These are phyloP conservation scores for Rhabdornis inornatus DNA, from an alignment of 2,113 vertebrate genomes.

Conservation along the genomic window DNA sequence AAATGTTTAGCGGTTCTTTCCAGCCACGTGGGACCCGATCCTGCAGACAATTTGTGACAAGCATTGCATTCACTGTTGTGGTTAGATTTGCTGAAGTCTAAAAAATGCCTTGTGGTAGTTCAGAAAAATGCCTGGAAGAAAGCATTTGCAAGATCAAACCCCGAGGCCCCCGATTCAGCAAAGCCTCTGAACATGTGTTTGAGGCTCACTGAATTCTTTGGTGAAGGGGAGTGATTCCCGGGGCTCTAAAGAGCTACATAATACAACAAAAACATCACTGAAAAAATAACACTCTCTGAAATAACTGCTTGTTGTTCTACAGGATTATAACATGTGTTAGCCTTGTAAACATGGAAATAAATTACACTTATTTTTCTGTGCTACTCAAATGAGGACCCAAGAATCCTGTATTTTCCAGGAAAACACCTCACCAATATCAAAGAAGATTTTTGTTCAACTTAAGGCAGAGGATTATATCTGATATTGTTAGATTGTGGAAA, in stretches of 20 bases:
- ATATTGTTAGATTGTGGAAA: neutral
- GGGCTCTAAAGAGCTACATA: conserved; percentile 33
- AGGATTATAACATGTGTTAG: conserved; percentile 34
- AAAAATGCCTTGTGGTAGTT: conserved; percentile 52
- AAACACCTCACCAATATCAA: neutral
- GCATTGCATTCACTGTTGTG: conserved; percentile 9
- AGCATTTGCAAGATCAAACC: conserved; percentile 48
- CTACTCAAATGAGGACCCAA: neutral
- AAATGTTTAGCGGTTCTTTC: neutral
- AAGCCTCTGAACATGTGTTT: conserved; percentile 48
- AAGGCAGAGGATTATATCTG: neutral
- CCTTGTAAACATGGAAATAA: conserved; percentile 31
- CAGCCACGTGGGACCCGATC: neutral
- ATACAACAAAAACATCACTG: conserved; percentile 23
- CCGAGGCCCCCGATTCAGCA: conserved; percentile 29
- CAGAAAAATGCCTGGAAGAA: conserved; percentile 52
- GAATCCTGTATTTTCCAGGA: neutral
- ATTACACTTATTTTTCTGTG: neutral
- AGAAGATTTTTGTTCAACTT: neutral
- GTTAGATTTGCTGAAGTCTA: conserved; percentile 51
- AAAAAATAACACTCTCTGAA: conserved; percentile 44
- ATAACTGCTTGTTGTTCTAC: conserved; percentile 48
- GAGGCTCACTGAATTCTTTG: conserved; percentile 50
- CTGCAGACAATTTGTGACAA: conserved; percentile 37
- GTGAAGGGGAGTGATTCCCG: conserved; percentile 35